Evolutionary conservation across 2,888 invertebrate genomes (phyloP), one percentile per base, ranked within the genome.

Genomic region (Amblyjoppa fuscipennis): DNA sequence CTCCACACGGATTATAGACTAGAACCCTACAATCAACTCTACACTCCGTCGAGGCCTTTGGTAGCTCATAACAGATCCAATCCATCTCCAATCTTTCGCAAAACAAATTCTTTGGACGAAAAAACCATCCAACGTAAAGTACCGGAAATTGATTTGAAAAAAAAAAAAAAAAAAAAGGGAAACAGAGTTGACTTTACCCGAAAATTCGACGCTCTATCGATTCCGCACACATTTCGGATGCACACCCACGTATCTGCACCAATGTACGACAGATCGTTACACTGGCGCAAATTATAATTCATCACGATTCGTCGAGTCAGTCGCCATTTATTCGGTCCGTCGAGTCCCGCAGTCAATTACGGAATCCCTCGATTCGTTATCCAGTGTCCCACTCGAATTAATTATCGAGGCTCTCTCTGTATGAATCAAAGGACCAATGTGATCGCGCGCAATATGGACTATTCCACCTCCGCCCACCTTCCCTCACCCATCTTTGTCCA

Each of bases 311-410:
- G 85, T 71, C 81, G 81, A 73, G 73, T 78, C 56, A 69, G 84
- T 74, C 78, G 75, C 75, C 85, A 82, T 85, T 85, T 81, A 85
- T 85, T 82, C 81, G 85, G 73, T 81, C 66, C 70, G 78, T 75
- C 81, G 85, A 82, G 64, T 82, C 59, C 78, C 81, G 53, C 76
- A 82, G 85, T 85, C 85, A 85, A 85, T 85, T 85, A 82, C 81
- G 66, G 59, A 85, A 85, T 85, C 75, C 66, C 81, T 82, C 59
- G 64, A 78, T 82, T 76, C 71, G 84, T 80, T 82, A 82, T 82
- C 64, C 68, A 38, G 69, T 61, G 66, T 75, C 75, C 69, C 69
- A 64, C 81, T 82, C 81, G 81, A 82, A 85, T 82, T 85, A 85
- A 85, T 85, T 85, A 85, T 85, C 85, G 85, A 85, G 75, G 68